A percentile compares a stretch with the other conserved stretches of the same genome.
These are phyloP conservation scores for Myioborus miniatus DNA, from an alignment of 2,797 vertebrate species.

Conservation along the genomic window DNA sequence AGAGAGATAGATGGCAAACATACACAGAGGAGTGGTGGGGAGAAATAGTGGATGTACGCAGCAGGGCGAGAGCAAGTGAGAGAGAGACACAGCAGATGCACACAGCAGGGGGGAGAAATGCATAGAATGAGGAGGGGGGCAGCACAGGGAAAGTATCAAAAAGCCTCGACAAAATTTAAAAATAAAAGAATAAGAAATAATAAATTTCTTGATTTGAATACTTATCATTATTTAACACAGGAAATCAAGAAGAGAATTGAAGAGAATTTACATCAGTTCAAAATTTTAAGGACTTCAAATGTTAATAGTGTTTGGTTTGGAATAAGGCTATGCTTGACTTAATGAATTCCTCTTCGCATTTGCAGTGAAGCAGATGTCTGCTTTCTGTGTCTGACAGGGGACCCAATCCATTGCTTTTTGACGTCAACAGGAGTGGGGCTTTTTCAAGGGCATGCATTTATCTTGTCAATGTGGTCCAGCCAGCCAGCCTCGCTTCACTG, in stretches of 20 bases:
- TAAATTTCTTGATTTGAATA: neutral
- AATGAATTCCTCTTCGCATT: constrained; percentile 54
- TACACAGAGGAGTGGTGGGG: constrained; percentile 21
- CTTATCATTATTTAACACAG: constrained; percentile 33
- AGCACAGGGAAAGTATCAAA: neutral
- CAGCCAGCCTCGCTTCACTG: neutral
- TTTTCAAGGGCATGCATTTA: constrained; percentile 23
- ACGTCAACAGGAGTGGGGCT: neutral
- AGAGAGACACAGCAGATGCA: constrained; percentile 70
- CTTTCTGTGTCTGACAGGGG: constrained; percentile 35
- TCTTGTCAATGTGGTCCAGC: neutral
- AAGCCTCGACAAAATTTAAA: constrained; percentile 3
- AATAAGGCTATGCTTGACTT: constrained; percentile 57
- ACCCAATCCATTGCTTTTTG: constrained; percentile 40
- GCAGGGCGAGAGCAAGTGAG: constrained; percentile 37
- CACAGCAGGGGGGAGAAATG: constrained; percentile 58
- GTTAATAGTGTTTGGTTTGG: constrained; percentile 36
- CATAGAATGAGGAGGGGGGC: neutral
- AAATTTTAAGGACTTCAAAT: constrained; percentile 17
- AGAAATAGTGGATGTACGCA: constrained; percentile 53
- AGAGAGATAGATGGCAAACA: constrained; percentile 43
- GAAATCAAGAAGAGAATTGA: constrained; percentile 1
- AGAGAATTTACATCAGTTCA: neutral
- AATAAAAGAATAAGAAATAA: constrained; percentile 22
- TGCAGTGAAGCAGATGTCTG: constrained; percentile 53